Conservation (phyloP, 1,140 invertebrate genomes). For the Hypsibius dujardini region DNA sequence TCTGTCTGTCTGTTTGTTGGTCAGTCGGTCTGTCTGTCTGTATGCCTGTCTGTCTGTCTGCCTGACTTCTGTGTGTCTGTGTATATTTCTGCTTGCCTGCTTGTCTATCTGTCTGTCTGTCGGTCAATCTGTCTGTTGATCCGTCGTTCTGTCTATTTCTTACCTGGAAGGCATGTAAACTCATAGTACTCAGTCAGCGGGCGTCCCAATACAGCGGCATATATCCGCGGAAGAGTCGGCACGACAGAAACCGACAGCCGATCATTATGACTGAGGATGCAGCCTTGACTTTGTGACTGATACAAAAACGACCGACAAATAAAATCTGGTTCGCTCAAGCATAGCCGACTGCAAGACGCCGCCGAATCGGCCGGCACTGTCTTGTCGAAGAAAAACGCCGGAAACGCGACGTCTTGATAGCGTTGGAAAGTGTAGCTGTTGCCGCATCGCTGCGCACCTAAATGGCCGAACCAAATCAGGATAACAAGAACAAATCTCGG, state of each 20-base stretch:
- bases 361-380: background rate
- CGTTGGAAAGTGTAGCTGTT: background rate
- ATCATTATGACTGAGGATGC: conserved; percentile 1
- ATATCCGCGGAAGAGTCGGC: background rate
- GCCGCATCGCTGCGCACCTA: background rate
- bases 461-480: background rate
- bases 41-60: too few species aligned
- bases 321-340: conserved; percentile 79
- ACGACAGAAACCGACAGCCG: background rate
- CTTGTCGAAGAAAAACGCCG: conserved; percentile 13
- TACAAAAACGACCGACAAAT: conserved; percentile 74
- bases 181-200: conserved; percentile 9
- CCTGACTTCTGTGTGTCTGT: too few species aligned
- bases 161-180: conserved; percentile 3
- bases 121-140: background rate
- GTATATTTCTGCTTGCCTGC: too few species aligned
- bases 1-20: too few species aligned
- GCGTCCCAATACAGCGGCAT: background rate
- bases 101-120: too few species aligned
- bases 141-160: background rate
- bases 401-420: conserved; percentile 1
- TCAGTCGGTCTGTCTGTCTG: too few species aligned
- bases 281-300: conserved; percentile 21
- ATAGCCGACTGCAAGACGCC: conserved; percentile 62
- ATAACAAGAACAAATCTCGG: background rate